phyloP scores from a whole-genome alignment of 2,888 invertebrate genomes.

The Physocephala rufipes region DNA sequence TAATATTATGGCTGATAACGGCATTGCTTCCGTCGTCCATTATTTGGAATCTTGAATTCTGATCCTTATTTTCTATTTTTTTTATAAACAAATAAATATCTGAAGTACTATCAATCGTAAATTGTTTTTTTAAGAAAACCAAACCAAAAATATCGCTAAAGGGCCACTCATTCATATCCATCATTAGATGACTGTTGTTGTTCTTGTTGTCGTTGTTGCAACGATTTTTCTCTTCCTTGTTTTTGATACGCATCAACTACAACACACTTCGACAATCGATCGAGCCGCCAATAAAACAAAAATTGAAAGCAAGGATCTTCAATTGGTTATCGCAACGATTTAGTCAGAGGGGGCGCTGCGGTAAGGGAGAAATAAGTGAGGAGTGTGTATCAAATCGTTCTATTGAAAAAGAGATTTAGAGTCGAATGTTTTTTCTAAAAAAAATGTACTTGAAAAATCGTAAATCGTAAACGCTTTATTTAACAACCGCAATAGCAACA shows the following conservation, averaged over 20 bases:
- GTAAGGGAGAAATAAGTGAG: too few relatives aligned
- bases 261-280: too few relatives aligned
- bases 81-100: slow-evolving; percentile 26
- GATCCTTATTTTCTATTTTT: background rate
- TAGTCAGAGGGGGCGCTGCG: too few relatives aligned
- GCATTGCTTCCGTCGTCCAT: too few relatives aligned
- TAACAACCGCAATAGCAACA: slow-evolving; percentile 39
- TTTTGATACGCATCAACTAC: background rate
- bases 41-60: background rate
- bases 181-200: slow-evolving; percentile 38
- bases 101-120: slow-evolving; percentile 19
- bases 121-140: slow-evolving; percentile 19
- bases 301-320: slow-evolving; percentile 1
- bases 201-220: background rate
- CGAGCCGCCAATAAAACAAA: too few relatives aligned
- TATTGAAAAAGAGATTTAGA: slow-evolving; percentile 11
- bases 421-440: background rate
- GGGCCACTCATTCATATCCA: slow-evolving; percentile 25
- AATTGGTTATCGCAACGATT: too few relatives aligned
- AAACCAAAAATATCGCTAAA: slow-evolving; percentile 38
- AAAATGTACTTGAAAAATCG: slow-evolving; percentile 50
- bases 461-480: slow-evolving; percentile 40
- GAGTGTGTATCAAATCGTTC: slow-evolving; percentile 24
- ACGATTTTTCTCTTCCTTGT: too few relatives aligned
- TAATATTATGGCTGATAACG: too few relatives aligned